Evolutionary conservation across 2,888 invertebrate genomes (phyloP).

Genomic region (Acanthosepion pharaonis): DNA sequence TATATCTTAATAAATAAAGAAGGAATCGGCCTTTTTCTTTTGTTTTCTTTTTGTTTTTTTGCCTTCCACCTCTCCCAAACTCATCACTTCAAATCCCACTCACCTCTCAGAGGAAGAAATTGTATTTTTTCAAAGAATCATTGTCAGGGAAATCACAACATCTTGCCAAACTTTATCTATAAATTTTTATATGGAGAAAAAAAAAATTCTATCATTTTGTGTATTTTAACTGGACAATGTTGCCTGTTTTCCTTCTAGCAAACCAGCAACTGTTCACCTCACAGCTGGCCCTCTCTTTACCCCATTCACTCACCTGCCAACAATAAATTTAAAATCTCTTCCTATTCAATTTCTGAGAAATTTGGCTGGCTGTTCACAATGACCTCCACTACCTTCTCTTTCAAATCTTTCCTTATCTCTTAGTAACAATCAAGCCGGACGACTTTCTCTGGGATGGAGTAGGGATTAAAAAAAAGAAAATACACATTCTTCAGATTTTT

Average conservation of each 20-base stretch:
- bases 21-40: not conserved
- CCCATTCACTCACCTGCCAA: not conserved
- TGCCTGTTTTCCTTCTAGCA: not conserved
- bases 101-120: constrained; percentile 20
- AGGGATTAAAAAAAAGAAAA: too few species aligned
- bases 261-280: not conserved
- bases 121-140: constrained; percentile 1
- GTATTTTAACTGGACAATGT: not conserved
- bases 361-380: constrained; percentile 24
- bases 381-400: not conserved
- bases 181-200: constrained; percentile 33
- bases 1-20: too few species aligned
- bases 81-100: constrained; percentile 20
- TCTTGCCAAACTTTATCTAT: constrained; percentile 33
- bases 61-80: constrained; percentile 20
- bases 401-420: not conserved
- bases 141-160: constrained; percentile 33
- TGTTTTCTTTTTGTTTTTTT: not conserved
- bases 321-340: too few species aligned
- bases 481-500: not conserved
- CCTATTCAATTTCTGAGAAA: not conserved
- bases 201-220: not conserved
- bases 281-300: not conserved
- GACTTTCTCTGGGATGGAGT: not conserved
- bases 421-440: not conserved